Base-by-base conservation (phyloP, 2,797 vertebrate species). In the Myoxocephalus aenaeus region DNA sequence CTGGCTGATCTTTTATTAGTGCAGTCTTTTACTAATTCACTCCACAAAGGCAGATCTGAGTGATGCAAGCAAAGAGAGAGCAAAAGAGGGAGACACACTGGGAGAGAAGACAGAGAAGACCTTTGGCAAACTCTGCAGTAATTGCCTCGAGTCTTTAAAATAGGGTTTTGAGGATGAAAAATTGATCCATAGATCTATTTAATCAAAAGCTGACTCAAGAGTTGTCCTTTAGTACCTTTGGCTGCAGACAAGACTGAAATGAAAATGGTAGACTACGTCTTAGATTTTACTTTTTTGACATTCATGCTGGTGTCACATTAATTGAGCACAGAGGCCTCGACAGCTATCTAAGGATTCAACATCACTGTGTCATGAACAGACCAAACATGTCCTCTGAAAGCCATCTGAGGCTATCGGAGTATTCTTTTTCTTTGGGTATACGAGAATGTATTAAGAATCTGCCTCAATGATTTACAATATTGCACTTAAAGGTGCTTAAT, bases 1-100 rank as follows among this genome's bases (percentile, higher is more conserved):
- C 75, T 90, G 83, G 81, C 83, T 85, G 86, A 85, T 89, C 82
- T 89, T 92, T 90, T 90, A 92, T 92, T 90, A 89, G 86, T 54
- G 80, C 67, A 38, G 65, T 82, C 77, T 85, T 87, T 89, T 73
- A 81, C 82, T 87, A 77, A 91, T 90, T 91, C 71, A 79, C 74
- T 85, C 79, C 63, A 82, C 84, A 85, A 86, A 87, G 80, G 74
- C 65, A 82, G 79, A 86, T 88, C 81, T 62, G 74, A 89, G 73
- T 85, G 87, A 85, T 79, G 79, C 80, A 83, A 86, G 84, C 56
- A 80, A 81, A 77, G 74, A 42, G 64, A 84, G 86, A 86, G 75
- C 32, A 79, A 79, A 36, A 80, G 66, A 63, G 22, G 48, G 27
- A 12, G 82, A 81, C 80, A 80, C 64, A 62, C 70, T 66, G 44